These are phyloP conservation scores for Eubasilissa regina DNA, from an alignment of 1,140 invertebrate species.

Conservation along the genomic window DNA sequence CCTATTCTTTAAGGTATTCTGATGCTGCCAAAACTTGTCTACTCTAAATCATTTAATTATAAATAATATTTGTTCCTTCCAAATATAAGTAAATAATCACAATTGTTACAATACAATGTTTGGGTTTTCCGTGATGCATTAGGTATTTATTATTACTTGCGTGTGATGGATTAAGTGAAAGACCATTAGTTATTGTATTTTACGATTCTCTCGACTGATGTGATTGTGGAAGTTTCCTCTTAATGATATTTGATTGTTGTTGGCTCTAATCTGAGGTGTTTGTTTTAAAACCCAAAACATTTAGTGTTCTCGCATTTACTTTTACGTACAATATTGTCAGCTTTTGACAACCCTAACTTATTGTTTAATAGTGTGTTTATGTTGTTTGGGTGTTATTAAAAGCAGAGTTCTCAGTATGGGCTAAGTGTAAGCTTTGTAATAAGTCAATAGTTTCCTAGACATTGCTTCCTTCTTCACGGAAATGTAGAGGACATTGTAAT, in stretches of 20 bases:
- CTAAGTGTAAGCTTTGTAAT: not conserved
- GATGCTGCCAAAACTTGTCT: slow-evolving; percentile 1
- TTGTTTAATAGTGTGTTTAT: slow-evolving; percentile 15
- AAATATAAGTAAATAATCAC: not conserved
- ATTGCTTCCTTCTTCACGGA: not conserved
- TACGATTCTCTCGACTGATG: too few species aligned
- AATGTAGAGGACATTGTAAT: slow-evolving; percentile 26
- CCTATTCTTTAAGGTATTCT: not conserved
- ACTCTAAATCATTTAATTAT: not conserved
- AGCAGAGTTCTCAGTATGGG: slow-evolving; percentile 30
- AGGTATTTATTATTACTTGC: slow-evolving; percentile 31
- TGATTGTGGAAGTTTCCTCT: too few species aligned
- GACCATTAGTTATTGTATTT: too few species aligned
- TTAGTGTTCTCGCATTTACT: slow-evolving; percentile 51
- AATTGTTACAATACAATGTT: slow-evolving; percentile 2
- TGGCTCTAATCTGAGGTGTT: not conserved
- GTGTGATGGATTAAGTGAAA: not conserved
- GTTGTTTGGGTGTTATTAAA: slow-evolving; percentile 12
- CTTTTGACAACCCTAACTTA: slow-evolving; percentile 36
- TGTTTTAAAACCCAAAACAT: slow-evolving; percentile 28
- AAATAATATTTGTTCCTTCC: slow-evolving; percentile 7
- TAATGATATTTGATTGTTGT: too few species aligned
- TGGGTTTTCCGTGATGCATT: slow-evolving; percentile 4
- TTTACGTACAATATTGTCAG: slow-evolving; percentile 25
- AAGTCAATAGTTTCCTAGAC: slow-evolving; percentile 3